Evolutionary conservation across 2,888 invertebrate species (phyloP), one percentile per base, ranked within the genome.

Genomic region (Horisme vitalbata): DNA sequence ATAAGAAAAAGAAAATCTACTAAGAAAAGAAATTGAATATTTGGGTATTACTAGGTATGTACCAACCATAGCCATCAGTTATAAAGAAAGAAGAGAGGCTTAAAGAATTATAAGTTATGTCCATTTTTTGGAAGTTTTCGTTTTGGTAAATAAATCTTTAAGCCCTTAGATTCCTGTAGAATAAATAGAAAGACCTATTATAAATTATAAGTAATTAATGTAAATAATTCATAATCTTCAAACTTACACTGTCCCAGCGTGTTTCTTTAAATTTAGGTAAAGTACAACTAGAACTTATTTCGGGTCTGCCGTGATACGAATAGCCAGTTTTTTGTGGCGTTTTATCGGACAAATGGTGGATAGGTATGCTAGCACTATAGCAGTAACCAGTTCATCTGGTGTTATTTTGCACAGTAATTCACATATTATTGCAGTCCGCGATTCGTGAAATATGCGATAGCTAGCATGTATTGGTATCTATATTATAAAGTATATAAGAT

Each of bases 301-400:
- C 83, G 89, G 89, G 89, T 89, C 89, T 82, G 88, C 87, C 88
- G 86, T 75, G 75, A 64, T 75, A 75, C 71, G n/a, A 71, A 57
- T 64, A 72, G 84, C 89, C 89, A 89, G 89, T 81, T 81, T 61
- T 85, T 82, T 82, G 85, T 89, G 89, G 89, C 84, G 88, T 89
- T 89, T 86, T 88, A 87, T 88, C 88, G 89, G 89, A 89, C 89
- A 88, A 85, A 85, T 88, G 79, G 75, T 84, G n/a, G n/a, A n/a
- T n/a, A 84, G 44, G 55, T 63, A 69, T 68, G 61, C 68, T 78
- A 72, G 68, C 70, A 69, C 71, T 70, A 82, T 84, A 88, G 87
- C 87, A 88, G 83, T 71, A 68, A 78, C 89, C 89, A 89, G 88
- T 89, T 88, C 71, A 85, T 83, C 78, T 89, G 89, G 89, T 84